Evolutionary conservation across 2,888 invertebrate genomes (phyloP).

Genomic region (Xestia rhomboidea): DNA sequence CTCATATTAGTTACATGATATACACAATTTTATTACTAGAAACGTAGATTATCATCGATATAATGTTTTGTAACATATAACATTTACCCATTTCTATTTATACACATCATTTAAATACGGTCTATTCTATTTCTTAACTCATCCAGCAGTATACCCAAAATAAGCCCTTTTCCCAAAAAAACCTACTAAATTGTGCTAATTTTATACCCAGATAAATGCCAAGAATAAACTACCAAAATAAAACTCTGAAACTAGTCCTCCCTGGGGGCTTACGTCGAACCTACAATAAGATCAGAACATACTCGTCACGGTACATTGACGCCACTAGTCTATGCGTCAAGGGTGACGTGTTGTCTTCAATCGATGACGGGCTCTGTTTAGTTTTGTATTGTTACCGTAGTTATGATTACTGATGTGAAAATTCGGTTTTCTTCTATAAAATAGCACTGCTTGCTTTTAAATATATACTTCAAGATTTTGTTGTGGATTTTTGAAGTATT

Average conservation of each 20-base stretch:
- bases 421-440: background rate
- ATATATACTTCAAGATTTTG: background rate
- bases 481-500: background rate
- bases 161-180: background rate
- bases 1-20: background rate
- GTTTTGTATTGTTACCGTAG: background rate
- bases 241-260: constrained; percentile 8
- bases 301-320: constrained; percentile 42
- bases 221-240: constrained; percentile 11
- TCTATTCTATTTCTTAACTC: background rate
- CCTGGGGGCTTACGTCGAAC: constrained; percentile 19
- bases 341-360: constrained; percentile 24
- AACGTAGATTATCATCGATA: background rate
- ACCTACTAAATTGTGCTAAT: background rate
- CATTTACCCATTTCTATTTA: background rate
- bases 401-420: background rate
- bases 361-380: background rate
- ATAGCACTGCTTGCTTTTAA: background rate
- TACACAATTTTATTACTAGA: background rate
- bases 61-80: background rate
- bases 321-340: background rate
- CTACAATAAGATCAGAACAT: constrained; percentile 18
- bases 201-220: background rate
- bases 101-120: background rate
- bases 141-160: background rate